These are phyloP conservation scores for Coenobita brevimanus DNA, from an alignment of 1,140 invertebrate species.

Conservation along the genomic window DNA sequence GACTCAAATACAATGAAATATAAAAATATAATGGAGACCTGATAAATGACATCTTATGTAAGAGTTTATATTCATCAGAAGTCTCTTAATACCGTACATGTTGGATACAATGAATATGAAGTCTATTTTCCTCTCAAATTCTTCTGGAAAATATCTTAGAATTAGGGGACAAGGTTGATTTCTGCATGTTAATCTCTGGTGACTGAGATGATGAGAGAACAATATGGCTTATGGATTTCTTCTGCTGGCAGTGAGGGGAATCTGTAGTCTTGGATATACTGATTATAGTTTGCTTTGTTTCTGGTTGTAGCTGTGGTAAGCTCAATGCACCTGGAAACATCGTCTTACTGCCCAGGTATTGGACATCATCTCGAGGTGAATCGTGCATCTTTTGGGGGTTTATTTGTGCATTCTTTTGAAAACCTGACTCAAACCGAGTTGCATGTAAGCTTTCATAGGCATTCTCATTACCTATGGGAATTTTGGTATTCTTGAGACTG, in stretches of 20 bases:
- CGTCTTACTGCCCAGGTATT: neutral
- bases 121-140: constrained; percentile 6
- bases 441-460: neutral
- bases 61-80: no score
- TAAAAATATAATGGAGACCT: no score
- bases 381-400: neutral
- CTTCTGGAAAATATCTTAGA: constrained; percentile 56
- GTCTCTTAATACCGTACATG: no score
- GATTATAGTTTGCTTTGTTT: constrained; percentile 34
- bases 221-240: constrained; percentile 36
- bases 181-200: constrained; percentile 51
- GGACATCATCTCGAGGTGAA: neutral
- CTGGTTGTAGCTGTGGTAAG: constrained; percentile 23
- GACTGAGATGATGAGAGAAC: constrained; percentile 44
- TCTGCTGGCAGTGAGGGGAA: constrained; percentile 8
- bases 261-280: constrained; percentile 21
- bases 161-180: constrained; percentile 47
- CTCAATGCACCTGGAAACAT: constrained; percentile 40
- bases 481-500: neutral
- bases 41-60: no score
- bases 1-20: no score
- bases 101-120: no score
- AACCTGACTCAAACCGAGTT: neutral
- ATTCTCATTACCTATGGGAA: constrained; percentile 27
- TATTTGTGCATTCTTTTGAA: neutral